These are phyloP conservation scores for Digitonthophagus gazella DNA, from an alignment of 2,888 invertebrate species.

Conservation along the genomic window DNA sequence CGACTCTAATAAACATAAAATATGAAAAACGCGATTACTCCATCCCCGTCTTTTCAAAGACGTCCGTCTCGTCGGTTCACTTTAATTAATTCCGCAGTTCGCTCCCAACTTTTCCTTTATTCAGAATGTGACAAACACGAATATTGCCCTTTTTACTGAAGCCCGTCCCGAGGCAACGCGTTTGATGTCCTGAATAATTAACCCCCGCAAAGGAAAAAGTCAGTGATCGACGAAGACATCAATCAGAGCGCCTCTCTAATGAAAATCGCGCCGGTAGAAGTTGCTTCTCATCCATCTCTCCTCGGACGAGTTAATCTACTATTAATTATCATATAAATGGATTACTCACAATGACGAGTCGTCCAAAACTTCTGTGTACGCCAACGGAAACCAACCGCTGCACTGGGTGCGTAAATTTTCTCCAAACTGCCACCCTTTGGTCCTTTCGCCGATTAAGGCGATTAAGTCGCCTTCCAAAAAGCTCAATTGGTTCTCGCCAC, in stretches of 20 bases:
- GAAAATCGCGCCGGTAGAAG: neutral
- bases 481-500: constrained; percentile 87
- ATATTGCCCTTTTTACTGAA: neutral
- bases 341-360: constrained; percentile 61
- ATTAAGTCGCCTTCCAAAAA: constrained; percentile 90
- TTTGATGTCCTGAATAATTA: neutral
- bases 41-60: neutral
- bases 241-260: neutral
- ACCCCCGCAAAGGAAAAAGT: neutral
- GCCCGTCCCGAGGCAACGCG: neutral
- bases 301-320: constrained; percentile 5
- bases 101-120: neutral
- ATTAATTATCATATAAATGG: constrained; percentile 25
- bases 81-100: neutral
- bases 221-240: neutral
- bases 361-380: constrained; percentile 83
- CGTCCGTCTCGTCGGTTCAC: neutral
- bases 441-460: constrained; percentile 83
- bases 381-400: constrained; percentile 93
- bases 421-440: constrained; percentile 97
- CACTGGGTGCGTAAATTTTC: constrained; percentile 89
- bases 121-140: neutral
- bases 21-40: neutral
- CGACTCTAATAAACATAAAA: neutral
- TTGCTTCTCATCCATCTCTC: neutral